These are phyloP conservation scores for Coptotermes formosanus DNA, from an alignment of 1,140 invertebrate species.

Conservation along the genomic window DNA sequence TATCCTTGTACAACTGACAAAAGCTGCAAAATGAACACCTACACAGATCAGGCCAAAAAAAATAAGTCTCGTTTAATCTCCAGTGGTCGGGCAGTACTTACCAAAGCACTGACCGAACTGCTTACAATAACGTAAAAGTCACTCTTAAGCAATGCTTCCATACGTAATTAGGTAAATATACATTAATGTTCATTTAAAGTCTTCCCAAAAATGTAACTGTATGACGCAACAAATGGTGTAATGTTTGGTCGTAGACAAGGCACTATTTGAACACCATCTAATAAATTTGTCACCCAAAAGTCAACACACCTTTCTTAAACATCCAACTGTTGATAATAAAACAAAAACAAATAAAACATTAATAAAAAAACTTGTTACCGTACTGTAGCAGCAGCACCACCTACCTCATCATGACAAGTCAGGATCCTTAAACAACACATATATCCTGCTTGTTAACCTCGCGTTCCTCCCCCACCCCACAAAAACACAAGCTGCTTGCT, in stretches of 20 bases:
- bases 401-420: constrained; percentile 8
- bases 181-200: background rate
- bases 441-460: constrained; percentile 27
- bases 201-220: background rate
- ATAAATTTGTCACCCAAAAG: constrained; percentile 11
- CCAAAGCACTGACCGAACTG: background rate
- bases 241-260: background rate
- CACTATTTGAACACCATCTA: constrained; percentile 7
- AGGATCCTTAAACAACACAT: constrained; percentile 27
- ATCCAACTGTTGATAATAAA: background rate
- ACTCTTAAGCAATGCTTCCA: background rate
- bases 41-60: too few species aligned
- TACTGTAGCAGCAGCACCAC: background rate
- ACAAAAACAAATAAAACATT: background rate
- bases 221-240: background rate
- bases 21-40: too few species aligned
- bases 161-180: background rate
- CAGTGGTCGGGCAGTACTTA: background rate
- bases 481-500: background rate
- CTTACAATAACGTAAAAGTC: background rate
- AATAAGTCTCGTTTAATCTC: too few species aligned
- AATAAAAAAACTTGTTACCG: constrained; percentile 13
- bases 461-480: background rate
- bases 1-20: too few species aligned
- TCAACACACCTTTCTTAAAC: constrained; percentile 3